phyloP scores from a whole-genome alignment of 2,797 vertebrate genomes.

The Siniperca obscura region DNA sequence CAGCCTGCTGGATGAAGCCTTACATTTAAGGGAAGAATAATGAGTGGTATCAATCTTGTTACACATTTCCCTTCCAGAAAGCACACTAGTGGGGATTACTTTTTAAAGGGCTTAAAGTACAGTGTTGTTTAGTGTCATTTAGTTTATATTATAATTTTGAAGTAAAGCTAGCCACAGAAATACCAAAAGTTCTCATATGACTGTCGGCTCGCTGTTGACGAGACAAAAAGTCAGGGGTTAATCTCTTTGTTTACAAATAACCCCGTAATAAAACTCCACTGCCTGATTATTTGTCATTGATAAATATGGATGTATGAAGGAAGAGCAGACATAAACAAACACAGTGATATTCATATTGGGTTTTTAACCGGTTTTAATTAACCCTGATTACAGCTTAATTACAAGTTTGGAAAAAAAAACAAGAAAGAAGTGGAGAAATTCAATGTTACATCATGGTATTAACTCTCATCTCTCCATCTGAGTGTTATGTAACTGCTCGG shows the following conservation, averaged over 20 bases:
- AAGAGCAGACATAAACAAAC: constrained; percentile 62
- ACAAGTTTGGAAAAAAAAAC: constrained; percentile 83
- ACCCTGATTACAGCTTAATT: constrained; percentile 90
- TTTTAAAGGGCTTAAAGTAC: background rate
- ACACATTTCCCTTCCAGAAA: background rate
- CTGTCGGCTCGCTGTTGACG: constrained; percentile 7
- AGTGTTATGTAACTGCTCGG: constrained; percentile 82
- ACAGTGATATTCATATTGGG: constrained; percentile 68
- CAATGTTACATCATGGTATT: constrained; percentile 88
- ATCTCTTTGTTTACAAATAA: constrained; percentile 74
- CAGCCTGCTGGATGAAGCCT: background rate
- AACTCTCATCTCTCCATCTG: constrained; percentile 80
- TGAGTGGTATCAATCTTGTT: too few relatives aligned
- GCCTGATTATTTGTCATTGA: constrained; percentile 42
- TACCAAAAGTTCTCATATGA: background rate
- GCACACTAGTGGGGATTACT: background rate
- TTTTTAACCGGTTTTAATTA: constrained; percentile 89
- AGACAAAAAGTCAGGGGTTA: constrained; percentile 53
- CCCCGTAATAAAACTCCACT: constrained; percentile 45
- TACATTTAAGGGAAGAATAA: too few relatives aligned
- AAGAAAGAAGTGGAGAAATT: constrained; percentile 82
- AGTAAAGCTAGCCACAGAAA: constrained; percentile 1
- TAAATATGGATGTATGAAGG: constrained; percentile 45
- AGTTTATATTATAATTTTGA: constrained; percentile 9
- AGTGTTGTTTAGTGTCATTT: background rate